Conservation (phyloP, 2,113 vertebrate genomes). For the Tamias sibiricus region DNA sequence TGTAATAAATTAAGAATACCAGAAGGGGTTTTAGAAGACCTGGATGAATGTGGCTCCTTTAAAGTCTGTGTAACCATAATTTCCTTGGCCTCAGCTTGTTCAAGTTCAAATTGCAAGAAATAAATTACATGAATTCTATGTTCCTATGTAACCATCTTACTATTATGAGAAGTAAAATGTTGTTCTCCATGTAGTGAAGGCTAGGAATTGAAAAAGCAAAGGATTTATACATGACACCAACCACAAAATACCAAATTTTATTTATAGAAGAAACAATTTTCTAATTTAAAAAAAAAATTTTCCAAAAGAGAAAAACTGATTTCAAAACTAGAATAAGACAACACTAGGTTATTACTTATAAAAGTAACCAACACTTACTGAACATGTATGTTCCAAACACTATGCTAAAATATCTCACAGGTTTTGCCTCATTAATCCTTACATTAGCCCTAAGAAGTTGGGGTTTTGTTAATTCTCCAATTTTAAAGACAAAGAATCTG, state of each 20-base stretch:
- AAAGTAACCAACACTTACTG: background rate
- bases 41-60: background rate
- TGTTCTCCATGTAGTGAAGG: background rate
- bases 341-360: constrained; percentile 37
- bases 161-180: constrained; percentile 5
- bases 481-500: constrained; percentile 49
- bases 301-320: constrained; percentile 44
- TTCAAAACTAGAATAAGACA: constrained; percentile 46
- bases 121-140: background rate
- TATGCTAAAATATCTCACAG: constrained; percentile 23
- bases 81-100: constrained; percentile 25
- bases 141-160: background rate
- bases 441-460: background rate
- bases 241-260: background rate
- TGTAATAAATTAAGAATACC: background rate
- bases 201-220: constrained; percentile 33
- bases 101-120: constrained; percentile 45
- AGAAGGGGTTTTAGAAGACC: background rate
- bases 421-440: constrained; percentile 43
- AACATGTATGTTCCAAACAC: background rate
- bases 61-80: background rate
- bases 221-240: background rate
- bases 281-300: constrained; percentile 49
- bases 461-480: background rate
- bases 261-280: constrained; percentile 4